Conservation (phyloP, 2,113 vertebrate genomes). For the Callaeas wilsoni region DNA sequence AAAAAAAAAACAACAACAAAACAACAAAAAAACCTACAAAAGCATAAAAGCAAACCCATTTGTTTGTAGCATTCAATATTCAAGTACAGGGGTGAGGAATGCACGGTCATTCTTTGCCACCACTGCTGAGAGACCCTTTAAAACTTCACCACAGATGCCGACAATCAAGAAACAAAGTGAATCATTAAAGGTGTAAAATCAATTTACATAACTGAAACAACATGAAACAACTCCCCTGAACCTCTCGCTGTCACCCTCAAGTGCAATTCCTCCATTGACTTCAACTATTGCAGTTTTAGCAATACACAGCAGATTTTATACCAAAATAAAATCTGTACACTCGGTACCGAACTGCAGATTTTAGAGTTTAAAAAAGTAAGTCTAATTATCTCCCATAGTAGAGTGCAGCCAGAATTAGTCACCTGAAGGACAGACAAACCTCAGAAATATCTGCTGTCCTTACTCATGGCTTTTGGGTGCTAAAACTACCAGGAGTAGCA, state of each 20-base stretch:
- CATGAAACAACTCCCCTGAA: background rate
- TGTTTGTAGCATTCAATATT: background rate
- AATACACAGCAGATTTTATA: background rate
- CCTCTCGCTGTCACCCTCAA: background rate
- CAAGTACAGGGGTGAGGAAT: background rate
- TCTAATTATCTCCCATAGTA: background rate
- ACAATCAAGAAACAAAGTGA: background rate
- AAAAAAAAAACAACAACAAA: background rate
- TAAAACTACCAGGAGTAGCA: background rate
- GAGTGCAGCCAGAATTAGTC: background rate
- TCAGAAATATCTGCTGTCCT: background rate
- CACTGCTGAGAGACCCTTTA: background rate
- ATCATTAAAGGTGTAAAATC: background rate
- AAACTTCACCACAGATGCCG: background rate
- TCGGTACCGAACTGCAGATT: background rate
- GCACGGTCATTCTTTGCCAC: background rate
- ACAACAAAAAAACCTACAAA: background rate
- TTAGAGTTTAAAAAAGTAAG: background rate
- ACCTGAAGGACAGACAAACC: background rate
- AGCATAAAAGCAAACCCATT: background rate
- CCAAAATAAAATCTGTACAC: background rate
- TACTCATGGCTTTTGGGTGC: background rate
- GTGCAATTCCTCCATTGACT: background rate
- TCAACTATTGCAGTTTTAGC: background rate
- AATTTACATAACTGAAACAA: background rate